Evolutionary conservation across 2,888 invertebrate species (phyloP), one percentile per base, ranked within the genome.

Genomic region (Caenorhabditis doughertyi): DNA sequence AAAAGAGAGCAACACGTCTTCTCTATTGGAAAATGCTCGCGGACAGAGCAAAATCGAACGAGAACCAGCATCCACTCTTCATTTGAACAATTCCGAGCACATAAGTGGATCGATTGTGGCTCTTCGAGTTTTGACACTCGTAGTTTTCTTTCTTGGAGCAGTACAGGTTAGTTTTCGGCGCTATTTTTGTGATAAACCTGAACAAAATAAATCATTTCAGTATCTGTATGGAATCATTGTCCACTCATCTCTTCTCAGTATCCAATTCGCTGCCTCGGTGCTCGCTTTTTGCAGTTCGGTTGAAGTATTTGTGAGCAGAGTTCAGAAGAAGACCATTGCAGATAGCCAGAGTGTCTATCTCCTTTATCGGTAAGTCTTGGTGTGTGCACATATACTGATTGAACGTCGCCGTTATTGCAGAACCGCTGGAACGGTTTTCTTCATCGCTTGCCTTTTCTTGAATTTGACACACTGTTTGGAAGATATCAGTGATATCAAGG

Each of bases 391-490:
- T 3, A 4, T 47, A 47, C 18, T 47, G 44, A 29, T 44, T 29
- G 32, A 49, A 27, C 11, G 1, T 23, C 7, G 3, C n/a, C 1
- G 13, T 21, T 4, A 5, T 70, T 79, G 51, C 51, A 83, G 83
- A 39, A 76, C 72, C 13, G 73, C 79, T 27, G 68, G 65, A 7
- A 29, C 32, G 5, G 60, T 83, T 11, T 65, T 74, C 35, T 73
- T 56, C 64, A 67, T 79, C 32, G 83, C 83, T 2, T 64, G 47
- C 60, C 39, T 79, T 2, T 83, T 83, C 58, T 18, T 83, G n/a
- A 83, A 79, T 44, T 7, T 79, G 55, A 73, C 79, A 7, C 83
- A 83, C 39, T 73, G 79, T 27, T 53, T 83, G 9, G 83, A 83
- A 25, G 74, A 74, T 9, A 21, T 83, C 8, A 73, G 65, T 18